These are phyloP conservation scores for Pogonophryne albipinna DNA, from an alignment of 2,797 vertebrate genomes.

Conservation along the genomic window DNA sequence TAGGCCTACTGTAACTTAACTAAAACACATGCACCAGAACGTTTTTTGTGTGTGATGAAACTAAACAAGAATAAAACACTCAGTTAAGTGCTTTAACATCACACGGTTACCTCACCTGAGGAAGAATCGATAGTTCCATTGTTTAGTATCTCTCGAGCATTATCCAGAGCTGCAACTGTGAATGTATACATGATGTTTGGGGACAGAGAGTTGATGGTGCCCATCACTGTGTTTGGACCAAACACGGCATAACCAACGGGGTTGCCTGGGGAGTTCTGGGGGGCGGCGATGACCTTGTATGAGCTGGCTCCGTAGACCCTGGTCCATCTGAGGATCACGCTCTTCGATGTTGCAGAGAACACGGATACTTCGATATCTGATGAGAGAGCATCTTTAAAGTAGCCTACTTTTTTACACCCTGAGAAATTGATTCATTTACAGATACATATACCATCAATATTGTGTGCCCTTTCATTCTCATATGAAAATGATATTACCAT, in stretches of 20 bases:
- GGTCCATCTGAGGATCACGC: slow-evolving; percentile 79
- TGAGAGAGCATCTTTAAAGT: slow-evolving; percentile 2
- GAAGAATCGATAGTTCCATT: slow-evolving; percentile 48
- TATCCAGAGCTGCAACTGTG: slow-evolving; percentile 80
- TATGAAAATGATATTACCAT: background rate
- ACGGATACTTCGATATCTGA: slow-evolving; percentile 75
- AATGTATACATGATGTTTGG: slow-evolving; percentile 77
- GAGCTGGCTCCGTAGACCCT: slow-evolving; percentile 76
- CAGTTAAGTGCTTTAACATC: background rate
- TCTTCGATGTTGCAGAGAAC: slow-evolving; percentile 83
- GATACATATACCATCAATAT: background rate
- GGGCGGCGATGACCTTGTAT: slow-evolving; percentile 81
- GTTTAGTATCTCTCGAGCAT: slow-evolving; percentile 48
- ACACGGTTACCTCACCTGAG: slow-evolving; percentile 74
- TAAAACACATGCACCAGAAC: background rate
- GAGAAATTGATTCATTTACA: background rate
- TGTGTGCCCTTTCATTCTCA: background rate
- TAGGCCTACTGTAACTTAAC: no score
- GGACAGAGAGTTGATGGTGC: slow-evolving; percentile 79
- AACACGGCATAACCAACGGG: slow-evolving; percentile 70
- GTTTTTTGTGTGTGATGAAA: background rate
- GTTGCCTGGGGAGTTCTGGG: slow-evolving; percentile 50
- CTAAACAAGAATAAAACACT: background rate
- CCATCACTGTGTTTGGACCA: slow-evolving; percentile 83
- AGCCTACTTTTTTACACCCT: background rate